phyloP scores from a whole-genome alignment of 2,113 vertebrate genomes.

The Mesocricetus auratus region DNA sequence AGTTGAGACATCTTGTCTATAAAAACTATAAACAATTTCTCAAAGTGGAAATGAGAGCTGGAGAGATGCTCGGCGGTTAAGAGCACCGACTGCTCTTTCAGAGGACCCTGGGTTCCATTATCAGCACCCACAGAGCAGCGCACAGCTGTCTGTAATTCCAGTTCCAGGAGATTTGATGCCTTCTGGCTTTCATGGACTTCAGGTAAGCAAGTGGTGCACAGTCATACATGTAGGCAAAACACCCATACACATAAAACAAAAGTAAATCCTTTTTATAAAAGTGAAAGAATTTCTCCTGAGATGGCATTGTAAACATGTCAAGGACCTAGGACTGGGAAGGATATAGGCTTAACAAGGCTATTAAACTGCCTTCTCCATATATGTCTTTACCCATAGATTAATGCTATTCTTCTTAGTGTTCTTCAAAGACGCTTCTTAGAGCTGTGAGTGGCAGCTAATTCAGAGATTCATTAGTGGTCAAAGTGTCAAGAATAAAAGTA shows the following conservation, averaged over 20 bases:
- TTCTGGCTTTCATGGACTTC: neutral
- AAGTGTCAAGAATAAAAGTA: neutral
- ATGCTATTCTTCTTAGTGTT: neutral
- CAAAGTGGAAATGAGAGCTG: neutral
- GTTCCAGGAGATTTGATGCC: neutral
- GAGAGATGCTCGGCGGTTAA: neutral
- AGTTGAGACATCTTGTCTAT: neutral
- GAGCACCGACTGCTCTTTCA: neutral
- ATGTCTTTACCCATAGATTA: neutral
- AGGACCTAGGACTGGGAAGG: neutral
- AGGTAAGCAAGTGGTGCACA: neutral
- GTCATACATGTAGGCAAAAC: neutral
- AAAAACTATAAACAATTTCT: neutral
- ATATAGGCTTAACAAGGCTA: neutral
- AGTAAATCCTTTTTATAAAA: neutral
- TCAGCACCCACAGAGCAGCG: neutral
- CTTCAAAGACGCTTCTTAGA: neutral
- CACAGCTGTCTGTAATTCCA: neutral
- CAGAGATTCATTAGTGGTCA: neutral
- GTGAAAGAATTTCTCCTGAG: neutral
- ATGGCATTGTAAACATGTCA: neutral
- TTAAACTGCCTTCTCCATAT: neutral
- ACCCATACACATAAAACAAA: neutral
- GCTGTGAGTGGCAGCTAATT: neutral
- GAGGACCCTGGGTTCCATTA: neutral